phyloP scores from a whole-genome alignment of 2,113 vertebrate genomes.

The Tupaia tana region DNA sequence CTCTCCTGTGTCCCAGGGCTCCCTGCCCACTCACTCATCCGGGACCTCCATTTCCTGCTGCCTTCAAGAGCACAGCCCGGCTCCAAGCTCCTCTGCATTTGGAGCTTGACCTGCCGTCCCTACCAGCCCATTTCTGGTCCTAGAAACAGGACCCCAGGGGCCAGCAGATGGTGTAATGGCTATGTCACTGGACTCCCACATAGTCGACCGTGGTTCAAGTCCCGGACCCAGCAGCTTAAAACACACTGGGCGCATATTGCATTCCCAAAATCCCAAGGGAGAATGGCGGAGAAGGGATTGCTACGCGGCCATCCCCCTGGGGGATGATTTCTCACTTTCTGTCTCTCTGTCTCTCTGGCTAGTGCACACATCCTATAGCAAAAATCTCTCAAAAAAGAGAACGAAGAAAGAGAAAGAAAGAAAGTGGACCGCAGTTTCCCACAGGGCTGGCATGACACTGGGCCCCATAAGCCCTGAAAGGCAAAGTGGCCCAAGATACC shows the following conservation, averaged over 20 bases:
- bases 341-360: too few species aligned
- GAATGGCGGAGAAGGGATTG: too few species aligned
- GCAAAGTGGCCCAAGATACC: neutral
- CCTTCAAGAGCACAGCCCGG: neutral
- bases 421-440: neutral
- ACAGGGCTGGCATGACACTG: neutral
- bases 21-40: accelerated
- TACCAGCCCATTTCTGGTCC: neutral
- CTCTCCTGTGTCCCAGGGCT: accelerated
- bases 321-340: too few species aligned
- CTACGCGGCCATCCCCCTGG: too few species aligned
- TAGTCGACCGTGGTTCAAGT: too few species aligned
- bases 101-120: neutral
- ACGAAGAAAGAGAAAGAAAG: neutral
- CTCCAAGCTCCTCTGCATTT: accelerated
- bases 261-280: too few species aligned
- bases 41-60: neutral
- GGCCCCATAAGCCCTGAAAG: neutral
- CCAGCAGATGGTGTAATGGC: too few species aligned
- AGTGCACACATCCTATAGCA: too few species aligned
- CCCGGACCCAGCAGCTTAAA: too few species aligned
- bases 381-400: too few species aligned
- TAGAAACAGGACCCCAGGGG: neutral
- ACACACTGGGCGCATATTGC: too few species aligned
- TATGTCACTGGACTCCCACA: too few species aligned